Percentiles rank a stretch among this genome's conserved stretches.
Conservation (phyloP, 2,888 invertebrate species). For the Drosophila conformis region DNA sequence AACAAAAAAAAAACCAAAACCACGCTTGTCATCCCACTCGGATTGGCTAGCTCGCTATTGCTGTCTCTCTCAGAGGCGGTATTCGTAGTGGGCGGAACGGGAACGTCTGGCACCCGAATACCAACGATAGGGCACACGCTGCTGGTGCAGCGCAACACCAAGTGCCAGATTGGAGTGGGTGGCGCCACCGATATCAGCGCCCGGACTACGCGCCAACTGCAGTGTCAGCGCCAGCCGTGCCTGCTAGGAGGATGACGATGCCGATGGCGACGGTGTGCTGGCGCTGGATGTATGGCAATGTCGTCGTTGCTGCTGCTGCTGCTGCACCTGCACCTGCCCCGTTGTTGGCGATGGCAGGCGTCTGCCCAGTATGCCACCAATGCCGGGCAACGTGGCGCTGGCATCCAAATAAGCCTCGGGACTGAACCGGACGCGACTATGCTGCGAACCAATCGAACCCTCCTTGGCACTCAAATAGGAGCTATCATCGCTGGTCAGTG, state of each 20-base stretch:
- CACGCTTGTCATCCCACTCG: conserved; percentile 11
- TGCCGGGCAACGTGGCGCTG: conserved; percentile 35
- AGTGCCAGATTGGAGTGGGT: conserved; percentile 29
- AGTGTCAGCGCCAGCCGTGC: conserved; percentile 75
- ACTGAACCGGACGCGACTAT: conserved; percentile 91
- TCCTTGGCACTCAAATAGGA: conserved; percentile 95
- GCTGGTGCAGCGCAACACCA: conserved; percentile 63
- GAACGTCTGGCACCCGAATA: conserved; percentile 84
- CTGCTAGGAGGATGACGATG: conserved; percentile 84
- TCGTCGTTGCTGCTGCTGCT: conserved; percentile 41
- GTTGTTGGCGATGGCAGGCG: conserved; percentile 60
- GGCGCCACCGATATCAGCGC: conserved; percentile 69
- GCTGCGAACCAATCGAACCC: conserved; percentile 88
- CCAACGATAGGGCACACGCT: conserved; percentile 82
- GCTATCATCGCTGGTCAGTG: conserved; percentile 93
- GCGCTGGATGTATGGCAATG: conserved; percentile 61
- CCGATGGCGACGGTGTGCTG: conserved; percentile 73
- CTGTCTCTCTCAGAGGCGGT: conserved; percentile 76
- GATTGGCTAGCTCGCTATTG: neutral
- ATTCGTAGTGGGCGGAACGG: conserved; percentile 84
- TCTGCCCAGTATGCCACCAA: conserved; percentile 26
- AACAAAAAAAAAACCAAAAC: neutral
- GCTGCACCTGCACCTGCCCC: conserved; percentile 22
- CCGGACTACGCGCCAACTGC: conserved; percentile 82
- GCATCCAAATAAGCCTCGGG: conserved; percentile 90